phyloP scores from a whole-genome alignment of 2,113 vertebrate species.

The Sebastes fasciatus region DNA sequence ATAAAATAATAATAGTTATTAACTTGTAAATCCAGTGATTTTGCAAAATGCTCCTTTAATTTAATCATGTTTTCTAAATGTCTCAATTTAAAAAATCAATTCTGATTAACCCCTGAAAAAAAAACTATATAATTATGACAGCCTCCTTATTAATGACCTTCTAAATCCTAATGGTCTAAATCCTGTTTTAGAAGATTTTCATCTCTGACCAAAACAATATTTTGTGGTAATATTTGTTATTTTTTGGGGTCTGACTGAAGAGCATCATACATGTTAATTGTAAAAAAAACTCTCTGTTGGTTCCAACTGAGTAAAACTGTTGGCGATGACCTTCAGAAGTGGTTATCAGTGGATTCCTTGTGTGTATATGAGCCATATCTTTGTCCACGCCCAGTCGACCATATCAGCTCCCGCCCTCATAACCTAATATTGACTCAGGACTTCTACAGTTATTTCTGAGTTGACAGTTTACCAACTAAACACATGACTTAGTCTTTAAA shows the following conservation, averaged over 20 bases:
- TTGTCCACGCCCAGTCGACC: slow-evolving; percentile 41
- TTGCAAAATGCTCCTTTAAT: not conserved
- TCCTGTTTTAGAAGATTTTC: not conserved
- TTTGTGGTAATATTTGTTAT: not conserved
- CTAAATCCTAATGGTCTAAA: not conserved
- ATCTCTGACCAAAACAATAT: not conserved
- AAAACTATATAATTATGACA: not conserved
- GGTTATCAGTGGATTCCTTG: slow-evolving; percentile 55
- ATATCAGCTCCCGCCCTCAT: slow-evolving; percentile 42
- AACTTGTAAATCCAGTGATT: not conserved
- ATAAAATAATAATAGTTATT: not conserved
- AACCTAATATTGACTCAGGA: slow-evolving; percentile 46
- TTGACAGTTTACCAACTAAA: not conserved
- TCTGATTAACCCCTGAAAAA: not conserved
- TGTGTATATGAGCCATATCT: slow-evolving; percentile 52
- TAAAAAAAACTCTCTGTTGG: accelerated
- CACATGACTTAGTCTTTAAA: not conserved
- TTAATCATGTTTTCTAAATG: not conserved
- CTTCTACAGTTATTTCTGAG: not conserved
- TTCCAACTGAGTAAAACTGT: not conserved
- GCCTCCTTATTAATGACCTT: not conserved
- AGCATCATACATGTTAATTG: not conserved
- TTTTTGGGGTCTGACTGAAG: not conserved
- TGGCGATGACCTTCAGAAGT: not conserved
- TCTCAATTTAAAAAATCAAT: not conserved